Conservation (phyloP, 2,797 vertebrate genomes). For the Labroides dimidiatus region DNA sequence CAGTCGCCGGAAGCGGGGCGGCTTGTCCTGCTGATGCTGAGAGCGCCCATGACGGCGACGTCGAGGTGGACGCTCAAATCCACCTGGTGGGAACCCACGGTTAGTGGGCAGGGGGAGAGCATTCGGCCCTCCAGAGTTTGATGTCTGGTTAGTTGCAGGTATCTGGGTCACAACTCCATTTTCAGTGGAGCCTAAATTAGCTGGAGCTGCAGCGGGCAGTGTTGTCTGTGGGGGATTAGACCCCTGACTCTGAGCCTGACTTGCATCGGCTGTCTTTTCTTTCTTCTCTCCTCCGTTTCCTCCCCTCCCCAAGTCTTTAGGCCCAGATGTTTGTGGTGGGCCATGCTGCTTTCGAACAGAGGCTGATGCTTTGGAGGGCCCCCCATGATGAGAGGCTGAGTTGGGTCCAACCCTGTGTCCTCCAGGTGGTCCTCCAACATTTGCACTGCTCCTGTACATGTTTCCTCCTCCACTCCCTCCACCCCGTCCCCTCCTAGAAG, state of each 20-base stretch:
- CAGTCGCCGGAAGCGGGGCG: conserved; percentile 91
- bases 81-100: conserved; percentile 74
- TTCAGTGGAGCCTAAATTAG: conserved; percentile 69
- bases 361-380: conserved; percentile 73
- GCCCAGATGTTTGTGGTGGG: conserved; percentile 63
- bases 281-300: conserved; percentile 79
- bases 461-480: conserved; percentile 83
- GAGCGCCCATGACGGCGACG: conserved; percentile 89
- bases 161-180: conserved; percentile 77
- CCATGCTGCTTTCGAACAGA: conserved; percentile 79
- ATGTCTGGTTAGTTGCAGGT: conserved; percentile 57
- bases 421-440: conserved; percentile 69
- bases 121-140: conserved; percentile 73
- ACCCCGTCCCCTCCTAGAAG: conserved; percentile 90
- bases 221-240: conserved; percentile 64
- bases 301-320: conserved; percentile 79
- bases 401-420: conserved; percentile 75
- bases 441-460: conserved; percentile 77
- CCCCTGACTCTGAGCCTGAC: conserved; percentile 74
- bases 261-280: conserved; percentile 77
- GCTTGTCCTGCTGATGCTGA: conserved; percentile 96
- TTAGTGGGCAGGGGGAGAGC: conserved; percentile 58
- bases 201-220: conserved; percentile 54
- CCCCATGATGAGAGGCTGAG: conserved; percentile 75
- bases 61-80: conserved; percentile 87